phyloP scores from a whole-genome alignment of 2,113 vertebrate species.

The Gallinago media region DNA sequence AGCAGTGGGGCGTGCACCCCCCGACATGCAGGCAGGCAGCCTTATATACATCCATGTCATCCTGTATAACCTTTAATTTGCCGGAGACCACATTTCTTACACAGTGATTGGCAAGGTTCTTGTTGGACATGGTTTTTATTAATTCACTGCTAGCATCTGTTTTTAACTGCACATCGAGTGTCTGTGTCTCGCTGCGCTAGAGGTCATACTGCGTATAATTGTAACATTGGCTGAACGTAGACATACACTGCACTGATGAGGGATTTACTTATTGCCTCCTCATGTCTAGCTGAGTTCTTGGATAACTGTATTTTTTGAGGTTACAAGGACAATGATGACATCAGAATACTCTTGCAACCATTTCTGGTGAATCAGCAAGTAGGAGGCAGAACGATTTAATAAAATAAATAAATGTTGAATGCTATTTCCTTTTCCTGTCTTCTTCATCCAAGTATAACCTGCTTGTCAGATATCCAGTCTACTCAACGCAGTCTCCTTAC shows the following conservation, averaged over 20 bases:
- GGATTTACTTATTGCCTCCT: not conserved
- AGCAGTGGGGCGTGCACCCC: not conserved
- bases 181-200: not conserved
- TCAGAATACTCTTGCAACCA: not conserved
- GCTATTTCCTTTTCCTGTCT: not conserved
- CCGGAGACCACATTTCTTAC: not conserved
- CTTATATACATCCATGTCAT: not conserved
- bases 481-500: not conserved
- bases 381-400: not conserved
- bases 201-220: not conserved
- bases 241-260: not conserved
- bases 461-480: not conserved
- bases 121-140: slow-evolving; percentile 3
- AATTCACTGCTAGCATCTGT: not conserved
- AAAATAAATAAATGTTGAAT: not conserved
- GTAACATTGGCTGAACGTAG: not conserved
- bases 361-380: not conserved
- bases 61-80: not conserved
- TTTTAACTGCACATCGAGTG: not conserved
- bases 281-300: not conserved
- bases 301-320: not conserved
- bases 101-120: not conserved
- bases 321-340: not conserved
- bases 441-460: not conserved
- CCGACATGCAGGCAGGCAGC: not conserved